Percentiles rank a stretch among this genome's conserved stretches.
Conservation (phyloP, 2,113 vertebrate genomes). For the Toxostoma redivivum region DNA sequence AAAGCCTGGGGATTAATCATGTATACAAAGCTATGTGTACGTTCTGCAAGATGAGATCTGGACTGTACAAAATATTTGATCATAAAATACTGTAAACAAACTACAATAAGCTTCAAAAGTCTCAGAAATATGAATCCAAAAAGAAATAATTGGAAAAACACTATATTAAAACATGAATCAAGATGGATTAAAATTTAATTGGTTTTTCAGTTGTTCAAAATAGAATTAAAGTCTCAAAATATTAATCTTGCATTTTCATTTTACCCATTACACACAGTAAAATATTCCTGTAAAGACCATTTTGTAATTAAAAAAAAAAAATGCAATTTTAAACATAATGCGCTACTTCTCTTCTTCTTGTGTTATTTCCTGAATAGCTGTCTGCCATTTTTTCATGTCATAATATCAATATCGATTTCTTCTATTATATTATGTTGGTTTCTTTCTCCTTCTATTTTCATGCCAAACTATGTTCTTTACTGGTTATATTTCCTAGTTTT, state of each 20-base stretch:
- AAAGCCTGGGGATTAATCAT: background rate
- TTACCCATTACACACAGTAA: background rate
- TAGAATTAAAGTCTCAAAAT: background rate
- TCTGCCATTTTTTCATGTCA: background rate
- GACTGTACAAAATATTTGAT: background rate
- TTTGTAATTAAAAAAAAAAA: background rate
- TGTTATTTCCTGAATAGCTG: background rate
- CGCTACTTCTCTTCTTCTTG: background rate
- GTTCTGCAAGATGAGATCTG: background rate
- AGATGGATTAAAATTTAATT: background rate
- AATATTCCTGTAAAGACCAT: background rate
- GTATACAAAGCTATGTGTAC: background rate
- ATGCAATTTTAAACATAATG: background rate
- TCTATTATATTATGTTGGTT: background rate
- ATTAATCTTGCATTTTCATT: background rate
- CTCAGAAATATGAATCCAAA: background rate
- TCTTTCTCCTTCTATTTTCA: background rate
- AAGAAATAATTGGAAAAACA: background rate
- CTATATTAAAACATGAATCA: background rate
- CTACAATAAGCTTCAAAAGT: background rate
- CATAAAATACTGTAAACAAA: background rate
- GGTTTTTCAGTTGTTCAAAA: background rate
- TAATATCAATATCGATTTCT: background rate
- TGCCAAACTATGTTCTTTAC: background rate
- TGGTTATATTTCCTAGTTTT: background rate